Evolutionary conservation across 1,140 invertebrate genomes (phyloP).

Genomic region (Philotrypesis tridentata): DNA sequence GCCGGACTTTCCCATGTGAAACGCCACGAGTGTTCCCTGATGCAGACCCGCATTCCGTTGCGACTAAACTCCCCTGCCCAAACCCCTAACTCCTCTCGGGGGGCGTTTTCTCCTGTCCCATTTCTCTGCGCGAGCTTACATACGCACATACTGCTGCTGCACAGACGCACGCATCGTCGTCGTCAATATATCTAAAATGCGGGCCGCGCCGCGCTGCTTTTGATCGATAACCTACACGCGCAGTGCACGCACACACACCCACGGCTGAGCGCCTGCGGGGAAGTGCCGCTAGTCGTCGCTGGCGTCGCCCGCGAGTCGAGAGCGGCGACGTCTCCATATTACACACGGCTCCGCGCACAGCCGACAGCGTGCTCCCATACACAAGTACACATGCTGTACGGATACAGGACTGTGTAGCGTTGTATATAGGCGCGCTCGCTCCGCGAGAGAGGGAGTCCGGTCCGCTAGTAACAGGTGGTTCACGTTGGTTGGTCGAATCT

Average conservation of each 20-base stretch:
- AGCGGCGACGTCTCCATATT: too few relatives aligned
- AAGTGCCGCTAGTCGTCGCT: neutral
- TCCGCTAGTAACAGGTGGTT: conserved; percentile 67
- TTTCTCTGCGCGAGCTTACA: too few relatives aligned
- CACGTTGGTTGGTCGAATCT: conserved; percentile 60
- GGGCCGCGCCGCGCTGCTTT: neutral
- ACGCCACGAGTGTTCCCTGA: too few relatives aligned
- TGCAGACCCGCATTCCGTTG: neutral
- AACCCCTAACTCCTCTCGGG: neutral
- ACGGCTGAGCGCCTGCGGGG: neutral
- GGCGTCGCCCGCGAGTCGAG: too few relatives aligned
- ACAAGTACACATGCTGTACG: neutral
- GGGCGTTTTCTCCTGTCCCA: neutral
- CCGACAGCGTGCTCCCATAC: too few relatives aligned
- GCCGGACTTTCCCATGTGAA: neutral
- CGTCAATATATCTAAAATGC: neutral
- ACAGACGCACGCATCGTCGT: neutral
- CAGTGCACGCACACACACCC: neutral
- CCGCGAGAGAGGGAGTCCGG: conserved; percentile 20
- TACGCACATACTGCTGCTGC: neutral
- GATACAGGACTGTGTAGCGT: neutral
- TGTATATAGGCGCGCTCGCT: neutral
- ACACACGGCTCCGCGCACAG: too few relatives aligned
- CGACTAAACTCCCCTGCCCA: neutral
- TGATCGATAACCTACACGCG: neutral